Evolutionary conservation across 2,113 vertebrate species (phyloP).

Genomic region (Odocoileus virginianus): DNA sequence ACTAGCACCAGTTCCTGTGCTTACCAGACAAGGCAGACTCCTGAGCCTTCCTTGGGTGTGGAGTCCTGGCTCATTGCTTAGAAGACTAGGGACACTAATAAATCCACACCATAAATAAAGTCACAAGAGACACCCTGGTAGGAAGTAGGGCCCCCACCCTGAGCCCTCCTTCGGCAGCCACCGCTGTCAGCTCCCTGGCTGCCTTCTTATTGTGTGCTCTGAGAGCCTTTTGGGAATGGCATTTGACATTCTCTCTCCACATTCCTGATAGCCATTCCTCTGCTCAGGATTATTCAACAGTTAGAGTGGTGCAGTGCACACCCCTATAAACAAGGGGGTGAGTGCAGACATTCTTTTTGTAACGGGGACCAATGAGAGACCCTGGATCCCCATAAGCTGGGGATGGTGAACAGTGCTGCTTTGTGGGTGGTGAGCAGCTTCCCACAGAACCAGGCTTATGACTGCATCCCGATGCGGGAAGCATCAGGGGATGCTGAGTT

Average conservation of each 20-base stretch:
- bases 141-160: not conserved
- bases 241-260: not conserved
- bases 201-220: not conserved
- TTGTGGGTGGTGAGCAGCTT: not conserved
- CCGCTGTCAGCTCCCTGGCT: not conserved
- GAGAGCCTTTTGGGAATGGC: not conserved
- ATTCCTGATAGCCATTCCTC: not conserved
- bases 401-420: not conserved
- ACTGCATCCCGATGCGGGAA: fast-evolving
- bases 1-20: not conserved
- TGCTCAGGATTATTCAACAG: not conserved
- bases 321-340: not conserved
- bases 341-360: not conserved
- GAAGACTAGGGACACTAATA: not conserved
- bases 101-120: not conserved
- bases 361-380: not conserved
- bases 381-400: no score
- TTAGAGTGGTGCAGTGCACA: not conserved
- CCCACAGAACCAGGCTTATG: not conserved
- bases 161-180: not conserved
- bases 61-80: not conserved
- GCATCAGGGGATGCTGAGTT: fast-evolving
- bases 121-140: not conserved
- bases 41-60: not conserved
- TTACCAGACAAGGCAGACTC: not conserved